phyloP scores from a whole-genome alignment of 2,888 invertebrate genomes.

The Allolobophora icterica region DNA sequence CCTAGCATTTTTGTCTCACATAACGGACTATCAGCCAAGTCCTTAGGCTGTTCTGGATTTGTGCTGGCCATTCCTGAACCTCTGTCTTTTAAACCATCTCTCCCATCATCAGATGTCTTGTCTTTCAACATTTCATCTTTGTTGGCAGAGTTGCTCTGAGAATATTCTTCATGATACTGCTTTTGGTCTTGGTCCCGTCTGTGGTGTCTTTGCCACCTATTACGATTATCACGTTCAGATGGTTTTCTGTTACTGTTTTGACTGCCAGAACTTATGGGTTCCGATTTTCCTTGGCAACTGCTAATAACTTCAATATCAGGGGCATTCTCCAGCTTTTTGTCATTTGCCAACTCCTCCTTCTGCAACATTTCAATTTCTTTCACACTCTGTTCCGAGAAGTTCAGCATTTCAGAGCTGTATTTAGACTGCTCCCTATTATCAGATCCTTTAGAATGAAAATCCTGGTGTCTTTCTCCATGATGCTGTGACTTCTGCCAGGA shows the following conservation, averaged over 20 bases:
- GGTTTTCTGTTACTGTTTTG: not conserved
- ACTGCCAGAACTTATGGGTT: not conserved
- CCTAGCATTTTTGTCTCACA: not conserved
- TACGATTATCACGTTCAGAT: not conserved
- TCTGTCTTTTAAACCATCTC: not conserved
- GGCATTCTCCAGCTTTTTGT: not conserved
- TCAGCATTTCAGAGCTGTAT: not conserved
- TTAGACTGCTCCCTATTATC: not conserved
- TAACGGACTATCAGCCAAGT: not conserved
- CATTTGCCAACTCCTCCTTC: not conserved
- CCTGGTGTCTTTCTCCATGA: not conserved
- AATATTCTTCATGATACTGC: not conserved
- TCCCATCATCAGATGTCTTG: not conserved
- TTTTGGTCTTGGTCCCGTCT: not conserved
- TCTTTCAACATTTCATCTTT: conserved; percentile 7
- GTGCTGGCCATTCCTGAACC: not conserved
- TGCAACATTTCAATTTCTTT: not conserved
- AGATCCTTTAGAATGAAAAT: not conserved
- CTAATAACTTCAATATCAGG: not conserved
- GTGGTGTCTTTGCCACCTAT: not conserved
- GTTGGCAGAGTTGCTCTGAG: not conserved
- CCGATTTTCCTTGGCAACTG: not conserved
- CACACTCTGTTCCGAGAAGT: not conserved
- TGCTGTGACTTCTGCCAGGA: not conserved
- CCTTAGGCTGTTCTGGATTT: not conserved